Base-by-base conservation (phyloP, 2,797 vertebrate species). In the Capromys pilorides region DNA sequence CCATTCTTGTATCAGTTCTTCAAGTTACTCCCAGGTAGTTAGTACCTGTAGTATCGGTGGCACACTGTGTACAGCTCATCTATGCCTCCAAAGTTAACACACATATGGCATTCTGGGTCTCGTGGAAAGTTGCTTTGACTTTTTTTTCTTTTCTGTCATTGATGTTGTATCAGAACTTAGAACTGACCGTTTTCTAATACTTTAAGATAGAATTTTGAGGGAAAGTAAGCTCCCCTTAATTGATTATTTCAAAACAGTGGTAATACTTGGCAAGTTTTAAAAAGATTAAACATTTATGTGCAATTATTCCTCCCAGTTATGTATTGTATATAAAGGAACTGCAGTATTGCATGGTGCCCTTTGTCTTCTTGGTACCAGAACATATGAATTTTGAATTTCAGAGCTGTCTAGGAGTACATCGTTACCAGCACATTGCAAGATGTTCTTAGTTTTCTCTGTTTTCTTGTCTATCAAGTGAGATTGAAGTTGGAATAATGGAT, bases 211-310 rank as follows among this genome's bases (percentile, higher is more conserved):
- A 59, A 36, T 45, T 9, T 31, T n/a, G 9, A 14, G 36, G 54
- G 41, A 28, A 54, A 49, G 6, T 49, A 87, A 79, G 59, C 77
- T 91, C 33, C 45, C 33, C 51, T 88, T 93, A 86, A 75, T 39
- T 90, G 3, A 54, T 90, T 95, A 92, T 87, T 88, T 80, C 24
- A 61, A 88, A 94, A 77, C 62, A 80, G 5, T 79, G 51, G 6
- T 49, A 86, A 39, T 84, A 61, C 75, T 80, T 92, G 41, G 12
- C 8, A 28, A 12, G 33, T 41, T 61, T 31, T 45, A 86, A 33
- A 67, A 67, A 67, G 33, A 67, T 67, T 67, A n/a, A 67, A 67
- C 33, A n/a, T 67, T 33, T 67, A 10, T 80, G 1, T 18, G 4
- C 45, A 49, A 3, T 67, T 31, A 73, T 95, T 94, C 86, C 62